Evolutionary conservation across 2,888 invertebrate genomes (phyloP).

Genomic region (Helobdella robusta): DNA sequence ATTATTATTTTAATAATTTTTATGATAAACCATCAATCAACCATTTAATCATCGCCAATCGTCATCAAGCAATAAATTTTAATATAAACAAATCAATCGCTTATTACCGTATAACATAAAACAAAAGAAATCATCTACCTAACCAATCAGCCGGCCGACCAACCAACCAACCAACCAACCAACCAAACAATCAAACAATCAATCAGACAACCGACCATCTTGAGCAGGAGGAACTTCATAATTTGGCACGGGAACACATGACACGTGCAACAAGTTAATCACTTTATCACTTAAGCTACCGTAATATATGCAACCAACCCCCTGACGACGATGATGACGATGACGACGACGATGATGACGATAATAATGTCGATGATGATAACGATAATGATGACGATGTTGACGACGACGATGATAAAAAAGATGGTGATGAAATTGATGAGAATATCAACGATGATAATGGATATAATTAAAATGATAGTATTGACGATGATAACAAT

Average conservation of each 20-base stretch:
- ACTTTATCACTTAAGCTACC: constrained; percentile 59
- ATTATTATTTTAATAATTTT: no score
- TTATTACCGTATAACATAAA: no score
- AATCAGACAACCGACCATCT: neutral
- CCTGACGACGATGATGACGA: constrained; percentile 53
- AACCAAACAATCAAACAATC: no score
- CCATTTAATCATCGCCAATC: no score
- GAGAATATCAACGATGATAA: neutral
- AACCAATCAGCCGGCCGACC: no score
- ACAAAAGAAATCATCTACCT: no score
- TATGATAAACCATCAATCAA: no score
- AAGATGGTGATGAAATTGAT: neutral
- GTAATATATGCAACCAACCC: constrained; percentile 77
- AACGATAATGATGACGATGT: neutral
- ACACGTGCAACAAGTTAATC: constrained; percentile 79
- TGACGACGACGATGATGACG: neutral
- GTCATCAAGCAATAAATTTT: no score
- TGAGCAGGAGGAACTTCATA: constrained; percentile 1
- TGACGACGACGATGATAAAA: neutral
- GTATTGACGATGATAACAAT: neutral
- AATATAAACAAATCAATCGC: no score
- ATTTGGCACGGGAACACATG: constrained; percentile 61
- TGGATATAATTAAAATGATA: neutral
- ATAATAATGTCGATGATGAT: neutral
- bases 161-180: no score